phyloP scores from a whole-genome alignment of 1,140 invertebrate species.

The Heliothis subflexa region DNA sequence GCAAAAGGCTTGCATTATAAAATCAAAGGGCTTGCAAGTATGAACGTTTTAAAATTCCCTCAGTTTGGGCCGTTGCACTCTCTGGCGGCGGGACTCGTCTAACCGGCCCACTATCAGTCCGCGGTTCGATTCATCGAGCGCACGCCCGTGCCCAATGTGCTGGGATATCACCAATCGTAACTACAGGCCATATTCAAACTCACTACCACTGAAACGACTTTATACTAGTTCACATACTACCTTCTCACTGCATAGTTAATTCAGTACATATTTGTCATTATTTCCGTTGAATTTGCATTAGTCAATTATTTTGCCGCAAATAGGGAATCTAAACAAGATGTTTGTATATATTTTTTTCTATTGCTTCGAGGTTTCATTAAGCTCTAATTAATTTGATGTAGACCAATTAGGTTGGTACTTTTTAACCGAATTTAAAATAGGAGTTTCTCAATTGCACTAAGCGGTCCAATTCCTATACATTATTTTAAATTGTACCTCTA shows the following conservation, averaged over 20 bases:
- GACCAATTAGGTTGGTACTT: no score
- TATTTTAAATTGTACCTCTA: no score
- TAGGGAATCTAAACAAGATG: no score
- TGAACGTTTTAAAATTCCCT: conserved; percentile 82
- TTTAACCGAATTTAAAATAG: no score
- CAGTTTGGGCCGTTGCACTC: conserved; percentile 85
- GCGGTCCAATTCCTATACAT: no score
- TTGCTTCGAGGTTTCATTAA: no score
- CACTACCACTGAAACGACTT: conserved; percentile 59
- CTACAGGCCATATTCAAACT: conserved; percentile 66
- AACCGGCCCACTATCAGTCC: conserved; percentile 84
- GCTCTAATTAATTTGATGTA: no score
- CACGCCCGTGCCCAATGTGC: conserved; percentile 70
- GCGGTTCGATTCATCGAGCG: conserved; percentile 80
- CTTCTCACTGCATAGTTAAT: neutral
- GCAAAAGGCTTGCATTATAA: conserved; percentile 56
- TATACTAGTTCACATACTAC: neutral
- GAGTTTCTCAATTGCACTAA: no score
- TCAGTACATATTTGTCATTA: neutral
- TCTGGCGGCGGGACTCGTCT: conserved; percentile 77
- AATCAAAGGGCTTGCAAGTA: conserved; percentile 79
- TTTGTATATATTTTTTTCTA: no score
- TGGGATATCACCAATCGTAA: conserved; percentile 79
- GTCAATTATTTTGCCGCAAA: no score
- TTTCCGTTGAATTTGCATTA: no score